Base-by-base conservation (phyloP, 1,140 invertebrate species). In the Spodoptera frugiperda region DNA sequence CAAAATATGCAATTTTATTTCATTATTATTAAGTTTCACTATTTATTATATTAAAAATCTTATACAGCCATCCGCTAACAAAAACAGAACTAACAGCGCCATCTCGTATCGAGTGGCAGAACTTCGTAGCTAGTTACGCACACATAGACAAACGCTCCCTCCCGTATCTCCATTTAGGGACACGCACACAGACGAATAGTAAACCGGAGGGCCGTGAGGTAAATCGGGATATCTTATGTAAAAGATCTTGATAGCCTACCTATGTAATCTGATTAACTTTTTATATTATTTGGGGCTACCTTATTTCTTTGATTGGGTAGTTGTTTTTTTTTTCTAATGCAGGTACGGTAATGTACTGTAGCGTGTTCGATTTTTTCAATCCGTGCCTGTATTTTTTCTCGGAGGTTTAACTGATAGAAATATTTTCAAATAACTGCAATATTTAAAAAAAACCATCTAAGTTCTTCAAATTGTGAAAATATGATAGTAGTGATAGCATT, bases 91-190 rank as follows among this genome's bases (percentile, higher is more conserved):
- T 53, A 39, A 70, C 77, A 90, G 79, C 89, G 90, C 90, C 89
- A 91, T 89, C 91, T 91, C 61, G 83, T 87, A 82, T 84, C 84
- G 90, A 88, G 86, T 91, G 82, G 91, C 86, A 49, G 78, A 84
- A 93, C 88, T 89, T 72, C 4, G n/a, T 53, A 57, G 74, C 44
- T 55, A 51, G 44, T 30, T n/a, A 80, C 80, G 19, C 78, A 79
- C 76, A 81, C 48, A 54, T 11, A 49, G 5, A 53, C 44, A 49
- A 21, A 11, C 14, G 6, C 51, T 21, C 76, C 67, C 57, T 61
- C 55, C 19, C 51, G 54, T 48, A 44, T 73, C 17, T 48, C 17
- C 53, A 73, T 73, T 73, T 57, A 14, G 54, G 59, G 11, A 21
- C 54, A 81, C 82, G 21, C 85, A 89, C 83, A 87, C 80, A 78